Conservation (phyloP, 2,888 invertebrate species). For the Tenthredo distinguenda region DNA sequence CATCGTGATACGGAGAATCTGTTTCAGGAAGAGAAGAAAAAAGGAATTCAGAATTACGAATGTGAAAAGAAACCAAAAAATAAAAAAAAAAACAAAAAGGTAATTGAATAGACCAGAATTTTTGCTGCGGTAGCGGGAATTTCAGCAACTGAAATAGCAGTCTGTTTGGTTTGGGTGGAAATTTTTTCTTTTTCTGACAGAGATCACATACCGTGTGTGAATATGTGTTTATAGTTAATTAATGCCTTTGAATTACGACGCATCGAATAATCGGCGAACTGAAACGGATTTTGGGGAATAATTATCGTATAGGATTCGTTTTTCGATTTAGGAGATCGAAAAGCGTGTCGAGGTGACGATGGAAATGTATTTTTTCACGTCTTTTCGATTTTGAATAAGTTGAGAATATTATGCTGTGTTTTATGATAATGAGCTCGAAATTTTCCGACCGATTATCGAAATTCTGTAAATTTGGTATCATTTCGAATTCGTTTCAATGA, state of each 20-base stretch:
- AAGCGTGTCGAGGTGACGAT: background rate
- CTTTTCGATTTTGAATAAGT: too few species aligned
- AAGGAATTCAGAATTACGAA: too few species aligned
- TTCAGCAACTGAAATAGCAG: too few species aligned
- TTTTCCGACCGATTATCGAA: background rate
- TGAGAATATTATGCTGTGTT: too few species aligned
- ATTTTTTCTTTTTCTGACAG: too few species aligned
- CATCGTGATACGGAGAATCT: conserved; percentile 97
- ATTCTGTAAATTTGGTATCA: too few species aligned
- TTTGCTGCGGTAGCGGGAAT: background rate
- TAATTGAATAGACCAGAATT: background rate
- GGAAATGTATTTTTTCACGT: too few species aligned
- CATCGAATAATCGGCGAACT: background rate
- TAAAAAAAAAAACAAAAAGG: background rate
- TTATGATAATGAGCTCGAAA: too few species aligned
- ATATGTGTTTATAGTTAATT: background rate
- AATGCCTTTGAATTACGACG: background rate
- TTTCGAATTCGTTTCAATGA: background rate
- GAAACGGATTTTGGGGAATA: background rate
- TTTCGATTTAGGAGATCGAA: background rate
- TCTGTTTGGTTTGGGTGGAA: too few species aligned
- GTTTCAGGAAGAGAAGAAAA: conserved; percentile 63
- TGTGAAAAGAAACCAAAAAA: too few species aligned
- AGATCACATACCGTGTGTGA: background rate
- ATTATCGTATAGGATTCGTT: background rate